Percentiles rank a stretch among this genome's conserved stretches.
Conservation (phyloP, 2,113 vertebrate genomes). For the Dasypus novemcinctus region DNA sequence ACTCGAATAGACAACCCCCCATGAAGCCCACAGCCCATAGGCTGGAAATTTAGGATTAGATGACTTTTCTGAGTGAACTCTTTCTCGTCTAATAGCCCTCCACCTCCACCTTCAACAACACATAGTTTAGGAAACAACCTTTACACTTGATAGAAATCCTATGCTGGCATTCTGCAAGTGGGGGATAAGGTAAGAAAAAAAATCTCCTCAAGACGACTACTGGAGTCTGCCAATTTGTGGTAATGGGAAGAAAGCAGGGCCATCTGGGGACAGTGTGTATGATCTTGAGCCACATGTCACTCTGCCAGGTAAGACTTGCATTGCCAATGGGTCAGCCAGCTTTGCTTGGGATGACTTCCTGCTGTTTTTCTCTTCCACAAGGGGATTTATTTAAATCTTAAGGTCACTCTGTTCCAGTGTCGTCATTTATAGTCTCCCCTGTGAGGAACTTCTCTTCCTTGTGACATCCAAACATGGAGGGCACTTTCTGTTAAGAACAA, state of each 20-base stretch:
- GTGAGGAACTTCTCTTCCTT: not conserved
- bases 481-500: not conserved
- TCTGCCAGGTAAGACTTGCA: not conserved
- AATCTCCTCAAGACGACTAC: not conserved
- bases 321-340: not conserved
- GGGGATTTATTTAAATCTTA: conserved; percentile 33
- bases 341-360: conserved; percentile 27
- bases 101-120: not conserved
- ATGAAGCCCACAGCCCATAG: not conserved
- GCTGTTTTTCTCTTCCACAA: conserved; percentile 14
- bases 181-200: not conserved
- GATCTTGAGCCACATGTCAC: not conserved
- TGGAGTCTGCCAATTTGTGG: not conserved
- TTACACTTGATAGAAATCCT: not conserved
- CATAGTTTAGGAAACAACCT: not conserved
- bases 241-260: not conserved
- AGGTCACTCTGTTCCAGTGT: not conserved
- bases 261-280: not conserved
- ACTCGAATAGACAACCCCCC: not conserved
- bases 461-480: not conserved
- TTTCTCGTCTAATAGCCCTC: not conserved
- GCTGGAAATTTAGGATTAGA: not conserved
- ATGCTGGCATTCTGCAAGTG: not conserved
- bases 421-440: conserved; percentile 15
- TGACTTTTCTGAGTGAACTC: conserved; percentile 7